Base-by-base conservation (phyloP, 2,113 vertebrate species). In the Delphinus delphis region DNA sequence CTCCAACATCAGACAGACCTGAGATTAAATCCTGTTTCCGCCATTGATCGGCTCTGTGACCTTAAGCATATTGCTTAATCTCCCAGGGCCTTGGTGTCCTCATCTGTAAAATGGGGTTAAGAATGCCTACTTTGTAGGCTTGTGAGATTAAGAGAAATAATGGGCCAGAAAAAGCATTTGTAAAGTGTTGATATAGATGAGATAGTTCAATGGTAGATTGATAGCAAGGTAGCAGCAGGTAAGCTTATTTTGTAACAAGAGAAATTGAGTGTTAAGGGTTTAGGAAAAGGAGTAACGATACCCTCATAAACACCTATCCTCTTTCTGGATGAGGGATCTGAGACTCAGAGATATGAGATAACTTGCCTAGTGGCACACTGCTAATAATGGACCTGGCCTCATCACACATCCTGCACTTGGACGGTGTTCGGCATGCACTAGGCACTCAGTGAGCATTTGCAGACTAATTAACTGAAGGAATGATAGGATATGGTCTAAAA, bases 261-360 rank as follows among this genome's bases (percentile, higher is more conserved):
- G 38, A 91, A 96, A 90, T 20, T 90, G 71, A 90, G 84, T 47
- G 6, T 33, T 82, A 77, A 82, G 62, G 86, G 4, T 84, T 94
- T 65, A 91, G 65, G 44, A 28, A 88, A 83, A 88, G 50, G 21
- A 70, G 31, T 31, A 55, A 65, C 33, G 18, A n/a, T 21, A 71
- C 18, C 58, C 47, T 90, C 87, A 86, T 58, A 91, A 96, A 81
- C 21, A 76, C 12, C 6, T 85, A 21, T 63, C 36, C 11, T 95
- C 6, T 86, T 95, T 93, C 73, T 50, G 21, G 36, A 2, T 58
- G 53, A 93, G 38, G 44, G 12, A 68, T 23, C 38, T 85, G 65
- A 77, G n/a, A 60, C 73, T 77, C 55, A 91, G 83, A 74, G 60
- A 85, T 74, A 81, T 41, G 77, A 70, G 55, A 82, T 63, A 92